A percentile compares a stretch with the other conserved stretches of the same genome.
phyloP scores from a whole-genome alignment of 2,888 invertebrate genomes.

The Philereme transversata region DNA sequence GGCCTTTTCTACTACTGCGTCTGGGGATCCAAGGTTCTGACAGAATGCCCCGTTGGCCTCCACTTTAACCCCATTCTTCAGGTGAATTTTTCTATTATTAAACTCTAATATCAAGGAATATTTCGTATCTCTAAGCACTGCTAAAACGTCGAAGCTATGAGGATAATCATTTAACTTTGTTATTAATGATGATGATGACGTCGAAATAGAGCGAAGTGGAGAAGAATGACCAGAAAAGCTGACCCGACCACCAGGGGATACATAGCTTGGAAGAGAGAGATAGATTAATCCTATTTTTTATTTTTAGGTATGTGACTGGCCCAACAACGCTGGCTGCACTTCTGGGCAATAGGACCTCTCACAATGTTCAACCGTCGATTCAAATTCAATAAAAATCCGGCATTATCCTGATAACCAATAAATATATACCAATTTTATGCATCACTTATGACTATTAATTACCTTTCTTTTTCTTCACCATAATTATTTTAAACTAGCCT shows the following conservation, averaged over 20 bases:
- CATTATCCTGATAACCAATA: no score
- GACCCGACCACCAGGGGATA: neutral
- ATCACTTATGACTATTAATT: no score
- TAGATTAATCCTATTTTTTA: neutral
- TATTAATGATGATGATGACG: neutral
- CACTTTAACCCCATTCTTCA: slow-evolving; percentile 63
- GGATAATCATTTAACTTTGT: neutral
- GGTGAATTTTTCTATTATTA: slow-evolving; percentile 40
- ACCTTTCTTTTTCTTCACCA: no score
- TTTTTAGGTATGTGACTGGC: slow-evolving; percentile 63
- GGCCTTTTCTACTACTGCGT: slow-evolving; percentile 68
- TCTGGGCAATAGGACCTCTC: no score
- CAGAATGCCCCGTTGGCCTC: slow-evolving; percentile 49
- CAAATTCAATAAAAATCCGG: no score
- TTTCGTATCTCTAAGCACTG: neutral
- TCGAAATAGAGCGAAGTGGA: neutral
- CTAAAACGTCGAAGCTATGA: neutral
- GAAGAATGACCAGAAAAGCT: neutral
- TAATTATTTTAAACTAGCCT: no score
- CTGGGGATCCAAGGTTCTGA: slow-evolving; percentile 54
- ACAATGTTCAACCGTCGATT: no score
- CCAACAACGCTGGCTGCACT: slow-evolving; percentile 54
- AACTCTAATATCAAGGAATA: neutral
- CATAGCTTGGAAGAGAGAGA: neutral
- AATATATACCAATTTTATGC: no score